These are phyloP conservation scores for Cryptomyrus ogoouensis DNA, from an alignment of 2,113 vertebrate genomes.

Conservation along the genomic window DNA sequence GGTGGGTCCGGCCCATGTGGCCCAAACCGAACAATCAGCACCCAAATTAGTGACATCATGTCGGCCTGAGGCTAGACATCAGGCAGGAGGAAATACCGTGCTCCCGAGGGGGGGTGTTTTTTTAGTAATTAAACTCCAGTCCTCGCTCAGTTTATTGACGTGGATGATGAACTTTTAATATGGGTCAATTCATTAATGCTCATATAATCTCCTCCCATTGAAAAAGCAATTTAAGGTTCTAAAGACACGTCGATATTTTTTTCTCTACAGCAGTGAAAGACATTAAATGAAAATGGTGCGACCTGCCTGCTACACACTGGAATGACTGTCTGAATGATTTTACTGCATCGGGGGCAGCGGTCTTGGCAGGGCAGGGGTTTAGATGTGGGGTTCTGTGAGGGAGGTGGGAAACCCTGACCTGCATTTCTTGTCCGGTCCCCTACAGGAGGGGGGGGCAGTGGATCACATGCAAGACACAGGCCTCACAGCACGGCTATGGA, in stretches of 20 bases:
- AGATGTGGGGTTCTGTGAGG: not conserved
- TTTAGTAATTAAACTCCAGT: not conserved
- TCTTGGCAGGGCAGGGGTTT: not conserved
- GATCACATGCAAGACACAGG: constrained; percentile 84
- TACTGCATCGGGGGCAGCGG: not conserved
- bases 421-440: not conserved
- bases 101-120: not conserved
- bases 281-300: not conserved
- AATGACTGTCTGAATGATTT: not conserved
- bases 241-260: not conserved
- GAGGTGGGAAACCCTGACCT: not conserved
- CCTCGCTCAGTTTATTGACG: constrained; percentile 7
- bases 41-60: constrained; percentile 15
- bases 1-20: not conserved
- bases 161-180: constrained; percentile 16
- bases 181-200: constrained; percentile 10
- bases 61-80: not conserved
- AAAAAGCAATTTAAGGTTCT: constrained; percentile 5
- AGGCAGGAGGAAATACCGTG: not conserved
- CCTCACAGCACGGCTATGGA: constrained; percentile 71
- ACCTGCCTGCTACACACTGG: not conserved
- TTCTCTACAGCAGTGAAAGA: not conserved
- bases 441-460: constrained; percentile 75
- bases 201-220: not conserved
- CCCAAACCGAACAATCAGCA: constrained; percentile 23